Percentiles rank a stretch among this genome's conserved stretches.
Conservation (phyloP, 2,113 vertebrate genomes). For the Chionis minor region DNA sequence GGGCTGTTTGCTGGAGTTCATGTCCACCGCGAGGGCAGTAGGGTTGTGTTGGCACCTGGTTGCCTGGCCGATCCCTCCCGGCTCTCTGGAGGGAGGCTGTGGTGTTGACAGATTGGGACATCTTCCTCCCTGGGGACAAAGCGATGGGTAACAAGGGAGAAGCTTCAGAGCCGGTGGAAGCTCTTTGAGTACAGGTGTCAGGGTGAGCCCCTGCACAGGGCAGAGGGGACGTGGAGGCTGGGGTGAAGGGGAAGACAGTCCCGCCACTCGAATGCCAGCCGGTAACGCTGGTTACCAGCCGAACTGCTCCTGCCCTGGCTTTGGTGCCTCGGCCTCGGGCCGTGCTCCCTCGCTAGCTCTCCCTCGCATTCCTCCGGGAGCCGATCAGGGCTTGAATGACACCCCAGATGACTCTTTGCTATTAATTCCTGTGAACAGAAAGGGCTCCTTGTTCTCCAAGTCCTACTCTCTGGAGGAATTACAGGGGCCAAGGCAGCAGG, state of each 20-base stretch:
- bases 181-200: neutral
- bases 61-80: neutral
- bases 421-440: slow-evolving; percentile 84
- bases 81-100: neutral
- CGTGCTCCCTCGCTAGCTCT: slow-evolving; percentile 29
- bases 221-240: neutral
- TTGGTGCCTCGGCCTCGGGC: slow-evolving; percentile 59
- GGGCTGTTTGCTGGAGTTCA: neutral
- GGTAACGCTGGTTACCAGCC: slow-evolving; percentile 29
- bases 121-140: rapidly evolving
- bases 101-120: neutral
- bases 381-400: slow-evolving; percentile 82
- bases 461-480: slow-evolving; percentile 76
- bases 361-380: slow-evolving; percentile 78
- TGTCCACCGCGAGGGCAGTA: rapidly evolving
- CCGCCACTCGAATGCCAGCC: neutral
- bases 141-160: neutral
- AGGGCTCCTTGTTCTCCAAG: slow-evolving; percentile 80
- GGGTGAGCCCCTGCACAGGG: neutral
- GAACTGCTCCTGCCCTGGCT: slow-evolving; percentile 44
- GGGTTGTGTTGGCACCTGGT: neutral
- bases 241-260: neutral
- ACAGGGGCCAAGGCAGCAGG: slow-evolving; percentile 74
- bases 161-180: neutral
- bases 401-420: slow-evolving; percentile 82